Evolutionary conservation across 2,797 vertebrate species (phyloP).

Genomic region (Garrulus glandarius): DNA sequence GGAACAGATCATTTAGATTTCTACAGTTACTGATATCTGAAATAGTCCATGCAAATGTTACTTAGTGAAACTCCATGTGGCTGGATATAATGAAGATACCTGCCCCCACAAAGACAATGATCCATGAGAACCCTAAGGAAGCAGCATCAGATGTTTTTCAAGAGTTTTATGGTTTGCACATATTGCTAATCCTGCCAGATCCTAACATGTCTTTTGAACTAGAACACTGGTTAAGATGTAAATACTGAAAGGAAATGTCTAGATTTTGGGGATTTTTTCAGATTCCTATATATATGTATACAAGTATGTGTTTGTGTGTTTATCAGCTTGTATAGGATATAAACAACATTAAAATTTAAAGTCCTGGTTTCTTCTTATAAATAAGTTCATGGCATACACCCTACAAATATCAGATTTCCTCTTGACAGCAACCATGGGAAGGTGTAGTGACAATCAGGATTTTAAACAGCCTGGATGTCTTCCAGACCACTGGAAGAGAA

Average conservation of each 20-base stretch:
- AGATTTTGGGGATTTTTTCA: background rate
- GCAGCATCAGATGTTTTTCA: background rate
- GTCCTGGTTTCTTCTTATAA: background rate
- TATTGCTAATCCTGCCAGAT: background rate
- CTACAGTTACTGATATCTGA: background rate
- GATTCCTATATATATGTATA: background rate
- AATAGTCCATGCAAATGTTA: background rate
- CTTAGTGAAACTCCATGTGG: background rate
- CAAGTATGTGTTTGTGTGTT: background rate
- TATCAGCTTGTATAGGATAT: background rate
- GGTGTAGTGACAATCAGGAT: background rate
- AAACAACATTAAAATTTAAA: background rate
- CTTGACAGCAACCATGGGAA: background rate
- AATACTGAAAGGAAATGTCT: background rate
- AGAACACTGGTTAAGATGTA: background rate
- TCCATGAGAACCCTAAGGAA: background rate
- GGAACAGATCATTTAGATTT: background rate
- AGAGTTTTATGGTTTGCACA: background rate
- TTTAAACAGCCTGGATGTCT: background rate
- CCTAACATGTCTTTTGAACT: background rate
- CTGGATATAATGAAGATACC: background rate
- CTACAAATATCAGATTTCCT: background rate
- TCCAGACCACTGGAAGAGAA: background rate
- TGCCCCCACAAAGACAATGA: background rate
- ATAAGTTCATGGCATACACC: background rate